Evolutionary conservation across 2,113 vertebrate genomes (phyloP), one percentile per base, ranked within the genome.

Genomic region (Mus musculus): DNA sequence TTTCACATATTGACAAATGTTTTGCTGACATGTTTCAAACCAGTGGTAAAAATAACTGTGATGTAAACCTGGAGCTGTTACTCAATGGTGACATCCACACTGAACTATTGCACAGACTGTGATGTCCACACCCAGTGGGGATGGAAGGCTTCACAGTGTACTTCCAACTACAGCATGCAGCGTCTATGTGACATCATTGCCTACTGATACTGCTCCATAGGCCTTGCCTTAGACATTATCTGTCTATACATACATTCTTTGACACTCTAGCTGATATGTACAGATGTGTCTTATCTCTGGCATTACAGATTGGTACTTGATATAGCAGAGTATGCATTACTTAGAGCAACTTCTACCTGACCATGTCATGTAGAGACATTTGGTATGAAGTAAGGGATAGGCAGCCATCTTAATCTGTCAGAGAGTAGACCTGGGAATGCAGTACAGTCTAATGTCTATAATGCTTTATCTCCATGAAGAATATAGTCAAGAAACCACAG

Each of bases 11-110:
- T 80, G 73, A 88, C 56, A 92, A 89, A 67, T 73, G 14, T 46
- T 88, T 94, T 89, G 14, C 65, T 89, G 91, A 81, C 52, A 17
- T 86, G 49, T 94, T 91, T 96, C 76, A 87, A 86, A 69, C 86
- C 76, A 54, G 54, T 59, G 30, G 22, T 36, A 80, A 42, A 10
- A 78, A 92, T 19, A 92, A 90, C 80, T 73, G 28, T 10, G 46
- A 28, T 69, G 4, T 17, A 56, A 2, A 69, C 39, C 8, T 42
- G 65, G 54, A 33, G 39, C 54, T 92, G 54, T 54, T 28, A 65
- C 42, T 71, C 30, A 22, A 33, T 22, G 7, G 17, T 88, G 30
- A 71, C 14, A 17, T 52, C 30, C 30, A 19, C 14, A 42, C 20
- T 52, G 59, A 67, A 78, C 33, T 28, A 24, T 12, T 39, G 26